Base-by-base conservation (phyloP, 2,113 vertebrate species). In the Herpetotheres cachinnans region DNA sequence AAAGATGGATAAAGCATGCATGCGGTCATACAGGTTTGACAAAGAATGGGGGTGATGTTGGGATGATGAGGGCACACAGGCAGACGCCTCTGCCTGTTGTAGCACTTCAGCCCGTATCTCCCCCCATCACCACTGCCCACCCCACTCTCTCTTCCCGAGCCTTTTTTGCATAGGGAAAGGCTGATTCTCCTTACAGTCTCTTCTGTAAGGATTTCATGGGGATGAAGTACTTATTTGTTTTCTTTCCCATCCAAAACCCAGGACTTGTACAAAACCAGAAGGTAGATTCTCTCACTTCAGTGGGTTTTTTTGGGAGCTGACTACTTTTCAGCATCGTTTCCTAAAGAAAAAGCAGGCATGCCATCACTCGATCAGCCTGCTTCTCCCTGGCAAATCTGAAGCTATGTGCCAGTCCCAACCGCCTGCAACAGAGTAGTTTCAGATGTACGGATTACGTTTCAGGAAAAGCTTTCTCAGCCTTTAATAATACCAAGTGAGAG, bases 11-110 rank as follows among this genome's bases (percentile, higher is more conserved):
- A 38, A 42, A 92, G 12, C 2, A 1, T 22, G 32, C 18, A 24
- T 6, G 34, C 44, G 67, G 42, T 22, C 91, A 55, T 25, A 56
- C 7, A 16, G 0, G 0, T 65, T 34, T 70, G 36, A 17, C 25
- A 59, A 59, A 44, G 46, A 17, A 26, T 1, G 15, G 18, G 9
- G 8, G 11, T 49, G 82, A 24, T 46, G 25, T 18, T 30, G 44
- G 40, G 32, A 21, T 38, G 32, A 52, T 24, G 40, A 15, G 4
- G 13, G 52, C 63, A 78, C 38, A 29, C 30, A 70, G 25, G 59
- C 3, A 16, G 49, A 36, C 0, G 0, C 18, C 40, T 22, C 8
- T 40, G 38, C n/a, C 38, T 92, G 32, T 6, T 54, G 26, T 24
- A 70, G 47, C 11, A 44, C n/a, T 58, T 77, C 42, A 87, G 42